Conservation (phyloP, 2,888 invertebrate species). For the Agrenia bidenticulata region DNA sequence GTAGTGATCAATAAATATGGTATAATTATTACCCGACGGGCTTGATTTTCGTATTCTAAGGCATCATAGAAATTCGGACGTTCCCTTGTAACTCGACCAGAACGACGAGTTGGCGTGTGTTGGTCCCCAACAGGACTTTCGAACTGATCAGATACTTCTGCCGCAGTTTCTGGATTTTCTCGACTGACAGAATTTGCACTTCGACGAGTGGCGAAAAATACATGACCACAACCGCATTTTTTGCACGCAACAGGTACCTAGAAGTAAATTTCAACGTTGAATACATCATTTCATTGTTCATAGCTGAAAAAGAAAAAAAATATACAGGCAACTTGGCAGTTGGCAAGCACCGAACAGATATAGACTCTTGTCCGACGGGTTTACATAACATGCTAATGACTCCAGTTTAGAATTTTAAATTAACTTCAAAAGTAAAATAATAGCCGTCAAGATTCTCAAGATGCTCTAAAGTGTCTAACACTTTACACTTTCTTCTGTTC, state of each 20-base stretch:
- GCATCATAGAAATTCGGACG: conserved; percentile 83
- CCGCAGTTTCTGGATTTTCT: conserved; percentile 27
- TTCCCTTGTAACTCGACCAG: conserved; percentile 71
- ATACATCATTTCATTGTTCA: not conserved
- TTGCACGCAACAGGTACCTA: conserved; percentile 83
- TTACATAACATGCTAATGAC: no score
- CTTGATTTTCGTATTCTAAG: conserved; percentile 75
- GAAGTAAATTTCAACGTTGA: conserved; percentile 33
- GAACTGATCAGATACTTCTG: conserved; percentile 27
- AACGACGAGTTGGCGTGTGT: conserved; percentile 61
- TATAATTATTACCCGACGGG: conserved; percentile 63
- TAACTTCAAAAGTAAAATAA: no score
- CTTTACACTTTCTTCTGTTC: no score
- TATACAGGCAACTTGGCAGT: no score
- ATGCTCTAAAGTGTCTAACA: no score
- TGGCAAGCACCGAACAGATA: no score
- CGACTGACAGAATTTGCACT: conserved; percentile 53
- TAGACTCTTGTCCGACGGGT: no score
- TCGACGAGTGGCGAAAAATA: conserved; percentile 71
- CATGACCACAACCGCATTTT: conserved; percentile 78
- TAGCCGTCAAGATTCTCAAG: no score
- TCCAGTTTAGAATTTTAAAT: no score
- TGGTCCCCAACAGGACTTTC: not conserved
- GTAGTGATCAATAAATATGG: no score
- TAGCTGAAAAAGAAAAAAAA: no score